A percentile compares a stretch with the other conserved stretches of the same genome.
phyloP scores from a whole-genome alignment of 2,888 invertebrate species.

The Apoda limacodes region DNA sequence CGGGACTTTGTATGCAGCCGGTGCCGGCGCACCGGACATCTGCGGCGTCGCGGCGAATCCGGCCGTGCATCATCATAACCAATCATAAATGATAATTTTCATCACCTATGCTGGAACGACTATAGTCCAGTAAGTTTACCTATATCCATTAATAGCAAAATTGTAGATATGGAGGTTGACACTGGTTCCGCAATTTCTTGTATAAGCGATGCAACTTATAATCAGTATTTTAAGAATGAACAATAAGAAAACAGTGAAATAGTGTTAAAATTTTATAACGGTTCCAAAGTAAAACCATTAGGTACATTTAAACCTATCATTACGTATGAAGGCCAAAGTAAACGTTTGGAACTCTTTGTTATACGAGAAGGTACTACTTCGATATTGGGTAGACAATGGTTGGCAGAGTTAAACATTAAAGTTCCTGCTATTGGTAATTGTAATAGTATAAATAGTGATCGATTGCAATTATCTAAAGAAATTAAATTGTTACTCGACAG shows the following conservation, averaged over 20 bases:
- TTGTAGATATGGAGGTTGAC: constrained; percentile 21
- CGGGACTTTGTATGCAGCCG: neutral
- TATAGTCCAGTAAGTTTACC: too few species aligned
- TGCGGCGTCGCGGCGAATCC: too few species aligned
- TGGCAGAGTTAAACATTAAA: constrained; percentile 16
- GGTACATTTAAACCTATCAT: constrained; percentile 16
- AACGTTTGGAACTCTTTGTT: constrained; percentile 18
- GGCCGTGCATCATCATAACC: too few species aligned
- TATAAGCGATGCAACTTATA: constrained; percentile 17
- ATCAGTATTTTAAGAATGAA: constrained; percentile 8
- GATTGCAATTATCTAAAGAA: too few species aligned
- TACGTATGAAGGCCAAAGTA: neutral
- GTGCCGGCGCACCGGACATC: neutral
- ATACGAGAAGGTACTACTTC: constrained; percentile 15
- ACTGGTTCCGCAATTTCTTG: too few species aligned
- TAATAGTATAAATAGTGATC: neutral
- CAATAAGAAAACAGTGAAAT: constrained; percentile 9
- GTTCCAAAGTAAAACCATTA: too few species aligned
- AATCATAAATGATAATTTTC: too few species aligned
- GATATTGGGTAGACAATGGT: constrained; percentile 18
- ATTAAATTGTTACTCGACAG: too few species aligned
- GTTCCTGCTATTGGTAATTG: constrained; percentile 7
- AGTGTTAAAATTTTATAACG: constrained; percentile 17
- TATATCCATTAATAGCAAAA: constrained; percentile 13
- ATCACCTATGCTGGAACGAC: too few species aligned